Base-by-base conservation (phyloP, 2,888 invertebrate species). In the Philereme vetulata region DNA sequence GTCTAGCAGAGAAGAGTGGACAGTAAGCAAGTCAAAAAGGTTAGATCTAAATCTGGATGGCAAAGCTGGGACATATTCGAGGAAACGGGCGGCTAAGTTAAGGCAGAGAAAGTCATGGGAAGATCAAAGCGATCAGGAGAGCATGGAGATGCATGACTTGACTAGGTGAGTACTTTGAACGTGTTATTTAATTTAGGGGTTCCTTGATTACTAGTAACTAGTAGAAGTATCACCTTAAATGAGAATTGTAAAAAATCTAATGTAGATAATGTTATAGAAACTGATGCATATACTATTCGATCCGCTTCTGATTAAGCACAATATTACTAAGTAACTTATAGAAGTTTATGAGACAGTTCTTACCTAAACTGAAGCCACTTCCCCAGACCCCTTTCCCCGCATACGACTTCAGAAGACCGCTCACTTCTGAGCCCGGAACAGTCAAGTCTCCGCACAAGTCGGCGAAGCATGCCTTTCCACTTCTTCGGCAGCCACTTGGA, bases 111-210 rank as follows among this genome's bases (percentile, higher is more conserved):
- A 93, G 66, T 95, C 95, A 4, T 96, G 95, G 95, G 95, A 96
- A 66, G 95, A 95, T 65, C 94, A 94, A 64, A 94, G 94, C 60
- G 94, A 95, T 70, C 94, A 94, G 67, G 96, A 96, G 71, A 94
- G 93, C 11, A 90, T 95, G 75, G 95, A 95, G 72, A 87, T 95
- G 73, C 94, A 94, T 70, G 95, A 95, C 68, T 84, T 95, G 32
- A 94, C 95, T 4, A 82, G 92, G 92, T 90, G 73, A 65, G 50
- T 36, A 10, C 44, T 32, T 43, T 43, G 21, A 42, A 36, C 7
- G 3, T 38, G 38, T 8, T 6, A 38, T 38, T 0, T 6, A 4
- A 4, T 21, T 21, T 21, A 21, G 21, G 21, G 21, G 21, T 21
- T 21, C 21, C 21, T 21, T 21, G 21, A 2, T 21, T 21, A 21